These are phyloP conservation scores for Bufo gargarizans DNA, from an alignment of 2,113 vertebrate genomes.

Conservation along the genomic window DNA sequence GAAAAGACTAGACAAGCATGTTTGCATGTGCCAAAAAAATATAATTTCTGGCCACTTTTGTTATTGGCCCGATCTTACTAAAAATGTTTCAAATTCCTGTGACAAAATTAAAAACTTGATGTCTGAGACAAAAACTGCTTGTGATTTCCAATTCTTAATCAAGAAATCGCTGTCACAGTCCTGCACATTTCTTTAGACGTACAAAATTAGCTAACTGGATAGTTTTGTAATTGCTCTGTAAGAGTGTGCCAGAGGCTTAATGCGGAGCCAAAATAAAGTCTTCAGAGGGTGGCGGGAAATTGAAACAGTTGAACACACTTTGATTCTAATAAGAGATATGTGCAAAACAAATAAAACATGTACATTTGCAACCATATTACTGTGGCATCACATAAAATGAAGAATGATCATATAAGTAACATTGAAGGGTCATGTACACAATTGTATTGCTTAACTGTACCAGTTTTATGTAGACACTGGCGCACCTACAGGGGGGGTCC, in stretches of 20 bases:
- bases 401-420: neutral
- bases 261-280: neutral
- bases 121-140: neutral
- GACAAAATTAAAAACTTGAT: slow-evolving; percentile 9
- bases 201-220: neutral
- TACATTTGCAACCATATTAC: neutral
- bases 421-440: no score
- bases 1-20: neutral
- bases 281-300: neutral
- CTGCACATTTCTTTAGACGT: neutral
- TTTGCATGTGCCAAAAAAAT: neutral
- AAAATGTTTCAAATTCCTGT: neutral
- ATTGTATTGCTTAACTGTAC: no score
- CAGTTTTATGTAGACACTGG: no score
- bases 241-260: neutral
- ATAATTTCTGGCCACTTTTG: neutral
- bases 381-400: no score
- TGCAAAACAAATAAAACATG: neutral
- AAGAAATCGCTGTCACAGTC: slow-evolving; percentile 19
- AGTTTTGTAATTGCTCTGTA: neutral
- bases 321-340: neutral
- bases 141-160: neutral
- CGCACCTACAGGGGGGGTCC: no score
- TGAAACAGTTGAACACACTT: neutral
- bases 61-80: neutral